Conservation (phyloP, 2,113 vertebrate species). For the Oenanthe oenanthe region DNA sequence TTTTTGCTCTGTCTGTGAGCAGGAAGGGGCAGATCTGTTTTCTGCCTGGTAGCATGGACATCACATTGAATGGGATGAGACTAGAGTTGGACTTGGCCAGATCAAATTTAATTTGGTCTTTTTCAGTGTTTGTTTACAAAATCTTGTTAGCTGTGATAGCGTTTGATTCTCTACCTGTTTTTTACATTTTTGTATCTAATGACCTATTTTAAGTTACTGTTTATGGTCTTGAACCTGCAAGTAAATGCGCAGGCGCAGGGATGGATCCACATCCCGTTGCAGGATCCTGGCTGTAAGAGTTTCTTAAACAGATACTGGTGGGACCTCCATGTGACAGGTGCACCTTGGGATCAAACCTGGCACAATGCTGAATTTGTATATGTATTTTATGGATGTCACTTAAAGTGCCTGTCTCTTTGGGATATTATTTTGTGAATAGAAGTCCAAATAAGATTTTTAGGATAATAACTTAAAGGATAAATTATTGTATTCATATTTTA, state of each 20-base stretch:
- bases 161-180: constrained; percentile 28
- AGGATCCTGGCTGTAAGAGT: constrained; percentile 29
- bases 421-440: constrained; percentile 55
- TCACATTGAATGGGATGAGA: background rate
- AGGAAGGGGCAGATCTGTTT: background rate
- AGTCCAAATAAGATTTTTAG: constrained; percentile 73
- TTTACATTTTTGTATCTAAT: constrained; percentile 29
- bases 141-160: constrained; percentile 64
- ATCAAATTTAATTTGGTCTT: constrained; percentile 54
- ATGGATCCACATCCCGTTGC: background rate
- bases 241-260: constrained; percentile 39
- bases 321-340: constrained; percentile 27
- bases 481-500: constrained; percentile 65
- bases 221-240: constrained; percentile 26
- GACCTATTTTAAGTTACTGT: constrained; percentile 34
- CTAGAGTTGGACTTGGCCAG: background rate
- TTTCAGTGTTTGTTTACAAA: constrained; percentile 73
- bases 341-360: constrained; percentile 33
- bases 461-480: constrained; percentile 71
- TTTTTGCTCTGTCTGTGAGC: background rate
- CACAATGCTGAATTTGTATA: background rate
- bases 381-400: constrained; percentile 19
- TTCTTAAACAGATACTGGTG: constrained; percentile 24
- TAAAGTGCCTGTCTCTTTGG: constrained; percentile 52
- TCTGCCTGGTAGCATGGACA: background rate